A percentile compares a stretch with the other conserved stretches of the same genome.
These are phyloP conservation scores for Meloe dianella DNA, from an alignment of 2,888 invertebrate species.

Conservation along the genomic window DNA sequence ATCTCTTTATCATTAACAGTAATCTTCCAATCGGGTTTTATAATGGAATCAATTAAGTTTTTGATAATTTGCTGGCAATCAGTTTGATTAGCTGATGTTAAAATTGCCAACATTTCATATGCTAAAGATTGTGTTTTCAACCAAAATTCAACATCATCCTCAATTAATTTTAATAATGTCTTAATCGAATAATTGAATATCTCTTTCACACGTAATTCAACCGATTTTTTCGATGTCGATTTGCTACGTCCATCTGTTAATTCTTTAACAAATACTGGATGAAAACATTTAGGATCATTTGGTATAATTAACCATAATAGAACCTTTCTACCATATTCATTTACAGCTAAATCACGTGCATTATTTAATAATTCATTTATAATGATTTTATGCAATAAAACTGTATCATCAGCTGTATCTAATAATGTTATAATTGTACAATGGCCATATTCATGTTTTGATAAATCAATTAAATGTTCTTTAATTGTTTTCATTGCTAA, in stretches of 20 bases:
- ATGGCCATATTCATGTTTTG: slow-evolving; percentile 88
- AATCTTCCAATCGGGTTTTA: slow-evolving; percentile 64
- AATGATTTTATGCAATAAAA: slow-evolving; percentile 82
- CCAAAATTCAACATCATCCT: slow-evolving; percentile 70
- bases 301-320: slow-evolving; percentile 87
- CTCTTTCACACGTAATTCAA: slow-evolving; percentile 70
- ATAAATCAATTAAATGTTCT: slow-evolving; percentile 78
- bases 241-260: slow-evolving; percentile 77
- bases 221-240: slow-evolving; percentile 76
- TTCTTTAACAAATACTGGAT: slow-evolving; percentile 77
- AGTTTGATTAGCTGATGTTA: slow-evolving; percentile 63
- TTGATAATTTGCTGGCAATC: slow-evolving; percentile 55
- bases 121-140: slow-evolving; percentile 71
- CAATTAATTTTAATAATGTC: slow-evolving; percentile 48
- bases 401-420: slow-evolving; percentile 92
- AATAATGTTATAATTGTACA: slow-evolving; percentile 81
- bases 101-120: slow-evolving; percentile 71
- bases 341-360: slow-evolving; percentile 71
- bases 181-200: slow-evolving; percentile 61
- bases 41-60: slow-evolving; percentile 60
- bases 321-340: slow-evolving; percentile 82
- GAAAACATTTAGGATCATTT: slow-evolving; percentile 79
- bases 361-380: slow-evolving; percentile 72
- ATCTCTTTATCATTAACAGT: slow-evolving; percentile 58
- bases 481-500: slow-evolving; percentile 88